Conservation (phyloP, 2,113 vertebrate species). For the Larimichthys crocea region DNA sequence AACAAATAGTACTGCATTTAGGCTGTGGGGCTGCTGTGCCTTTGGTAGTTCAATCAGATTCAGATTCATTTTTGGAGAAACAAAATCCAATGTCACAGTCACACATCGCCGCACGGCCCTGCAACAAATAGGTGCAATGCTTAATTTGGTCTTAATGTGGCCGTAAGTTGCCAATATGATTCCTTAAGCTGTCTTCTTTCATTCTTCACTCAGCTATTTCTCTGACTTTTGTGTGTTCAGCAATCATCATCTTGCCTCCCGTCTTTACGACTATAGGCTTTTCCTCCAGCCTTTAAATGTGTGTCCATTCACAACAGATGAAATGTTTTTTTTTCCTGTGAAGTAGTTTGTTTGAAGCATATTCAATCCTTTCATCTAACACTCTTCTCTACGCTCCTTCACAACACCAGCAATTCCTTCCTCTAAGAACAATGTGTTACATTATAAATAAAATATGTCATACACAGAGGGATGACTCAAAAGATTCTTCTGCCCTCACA, state of each 20-base stretch:
- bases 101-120: neutral
- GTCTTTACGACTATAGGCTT: neutral
- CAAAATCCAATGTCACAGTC: neutral
- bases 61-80: neutral
- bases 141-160: no score
- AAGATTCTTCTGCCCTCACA: slow-evolving; percentile 10
- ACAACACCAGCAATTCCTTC: neutral
- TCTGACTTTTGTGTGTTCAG: no score
- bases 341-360: neutral
- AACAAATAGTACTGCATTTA: neutral
- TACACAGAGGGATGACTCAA: neutral
- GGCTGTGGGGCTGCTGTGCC: no score
- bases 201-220: neutral
- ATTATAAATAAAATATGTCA: slow-evolving; percentile 21
- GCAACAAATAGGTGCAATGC: no score
- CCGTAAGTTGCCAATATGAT: neutral
- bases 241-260: neutral
- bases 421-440: neutral
- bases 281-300: neutral
- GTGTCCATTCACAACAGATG: neutral
- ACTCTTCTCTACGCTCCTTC: no score
- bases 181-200: neutral
- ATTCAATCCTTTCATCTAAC: neutral
- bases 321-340: neutral
- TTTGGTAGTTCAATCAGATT: neutral